Evolutionary conservation across 2,888 invertebrate genomes (phyloP), one percentile per base, ranked within the genome.

Genomic region (Iselma pallidipennis): DNA sequence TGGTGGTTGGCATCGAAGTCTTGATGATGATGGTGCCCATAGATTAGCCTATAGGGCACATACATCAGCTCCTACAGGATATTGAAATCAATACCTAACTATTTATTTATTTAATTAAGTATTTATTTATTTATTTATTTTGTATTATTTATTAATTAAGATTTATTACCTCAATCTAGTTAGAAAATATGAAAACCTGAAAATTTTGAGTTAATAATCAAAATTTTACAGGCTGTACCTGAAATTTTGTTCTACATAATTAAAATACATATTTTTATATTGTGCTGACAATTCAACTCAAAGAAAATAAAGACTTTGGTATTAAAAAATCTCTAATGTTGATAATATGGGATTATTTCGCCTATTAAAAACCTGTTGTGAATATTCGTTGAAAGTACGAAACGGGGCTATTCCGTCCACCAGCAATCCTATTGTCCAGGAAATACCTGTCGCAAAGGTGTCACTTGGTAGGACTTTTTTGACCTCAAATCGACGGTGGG

Each of bases 1-100:
- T 55, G 75, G 76, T 45, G 69, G 83, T 28, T 84, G 83, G 83
- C 82, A 83, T 60, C 79, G 84, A 59, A 76, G 76, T 56, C 57
- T 73, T 21, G 65, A 70, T 6, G 65, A 70, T 6, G 59, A 60
- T 10, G 71, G 67, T 21, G 66, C 65, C 10, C 69, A 70, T 19
- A 60, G 53, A 26, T 25, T 74, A 31, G 75, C 74, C n/a, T 74
- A 75, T 61, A 69, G 65, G 56, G 71, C 70, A 4, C 67, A 75
- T 26, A 52, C 52, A 29, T 19, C 57, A 12, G 59, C 61, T 6
- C 42, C 56, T 12, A 49, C 55, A 5, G 61, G 64, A 14, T 64
- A 64, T 55, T 60, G 48, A 31, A 16, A 25, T 49, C 12, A 21
- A 12, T 10, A 2, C 14, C 9, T 12, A 10, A 1, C 10, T 23